Evolutionary conservation across 2,113 vertebrate species (phyloP).

Genomic region (Struthio camelus): DNA sequence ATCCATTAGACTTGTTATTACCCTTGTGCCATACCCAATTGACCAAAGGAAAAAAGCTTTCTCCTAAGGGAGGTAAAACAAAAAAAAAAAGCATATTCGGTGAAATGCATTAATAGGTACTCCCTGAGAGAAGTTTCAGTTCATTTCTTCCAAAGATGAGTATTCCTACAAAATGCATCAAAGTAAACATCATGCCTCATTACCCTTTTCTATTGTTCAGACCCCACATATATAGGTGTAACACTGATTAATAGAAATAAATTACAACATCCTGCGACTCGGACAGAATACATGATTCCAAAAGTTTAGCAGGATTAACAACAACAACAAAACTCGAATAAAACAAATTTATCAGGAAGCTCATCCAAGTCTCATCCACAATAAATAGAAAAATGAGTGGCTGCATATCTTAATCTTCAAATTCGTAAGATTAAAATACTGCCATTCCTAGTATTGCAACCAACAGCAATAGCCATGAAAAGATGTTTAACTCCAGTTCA

Average conservation of each 20-base stretch:
- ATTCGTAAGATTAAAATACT: background rate
- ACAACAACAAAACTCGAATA: background rate
- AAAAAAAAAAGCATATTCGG: constrained; percentile 27
- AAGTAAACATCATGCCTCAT: constrained; percentile 68
- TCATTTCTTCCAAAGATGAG: constrained; percentile 67
- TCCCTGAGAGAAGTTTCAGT: constrained; percentile 45
- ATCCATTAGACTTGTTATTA: constrained; percentile 71
- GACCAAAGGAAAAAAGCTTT: constrained; percentile 47
- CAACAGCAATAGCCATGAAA: background rate
- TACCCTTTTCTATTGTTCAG: constrained; percentile 36
- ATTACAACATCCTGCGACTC: constrained; percentile 24
- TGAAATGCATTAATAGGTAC: constrained; percentile 44
- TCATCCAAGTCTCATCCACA: background rate
- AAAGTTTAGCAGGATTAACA: background rate
- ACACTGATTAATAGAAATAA: constrained; percentile 64
- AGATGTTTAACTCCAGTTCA: background rate
- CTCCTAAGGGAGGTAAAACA: constrained; percentile 1
- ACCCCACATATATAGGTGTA: background rate
- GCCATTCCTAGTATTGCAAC: background rate
- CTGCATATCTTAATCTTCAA: background rate
- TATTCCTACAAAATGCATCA: constrained; percentile 32
- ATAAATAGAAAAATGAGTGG: background rate
- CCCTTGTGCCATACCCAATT: constrained; percentile 63
- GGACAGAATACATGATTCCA: constrained; percentile 1
- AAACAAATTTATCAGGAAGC: background rate